Evolutionary conservation across 2,113 vertebrate species (phyloP), one percentile per base, ranked within the genome.

Genomic region (Zosterops pallidus): DNA sequence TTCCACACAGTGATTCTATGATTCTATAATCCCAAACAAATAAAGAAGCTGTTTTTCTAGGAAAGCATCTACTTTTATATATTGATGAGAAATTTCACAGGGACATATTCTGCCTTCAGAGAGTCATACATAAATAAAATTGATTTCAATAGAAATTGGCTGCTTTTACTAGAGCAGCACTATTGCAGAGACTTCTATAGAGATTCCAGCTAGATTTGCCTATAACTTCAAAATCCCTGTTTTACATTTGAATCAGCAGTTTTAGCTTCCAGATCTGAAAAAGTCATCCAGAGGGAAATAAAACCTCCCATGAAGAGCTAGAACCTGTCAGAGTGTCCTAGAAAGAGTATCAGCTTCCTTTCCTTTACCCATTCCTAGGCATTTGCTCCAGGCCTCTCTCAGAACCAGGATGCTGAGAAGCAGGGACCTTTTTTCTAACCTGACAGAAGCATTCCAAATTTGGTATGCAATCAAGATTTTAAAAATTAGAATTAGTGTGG

Each of bases 31-130:
- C 11, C 3, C 42, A 94, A 47, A 72, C 37, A 83, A 70, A 59
- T 76, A 94, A 90, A 77, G 49, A 60, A 79, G 17, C 31, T 89
- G 35, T 90, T 95, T 90, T 92, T 77, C 67, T 85, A 82, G 67
- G 63, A 88, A 83, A 91, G 10, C 21, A 74, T 22, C 50, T 83
- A 33, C 50, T 90, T 90, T 83, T 70, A 88, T 75, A 75, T 63
- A 86, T 55, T 52, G 52, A 90, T 83, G 59, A 86, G 55, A 93
- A 90, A 83, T 78, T 83, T 91, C 20, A 21, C 42, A 56, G 71
- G 59, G 47, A 7, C 42, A 15, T 86, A 81, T 80, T 83, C 63
- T 93, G n/a, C 42, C 47, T 74, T 92, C 55, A 83, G 82, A 77
- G 29, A 74, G 13, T 77, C 78, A 74, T 83, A 35, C 44, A 78